Conservation (phyloP, 1,140 invertebrate genomes). For the Trissolcus basalis region DNA sequence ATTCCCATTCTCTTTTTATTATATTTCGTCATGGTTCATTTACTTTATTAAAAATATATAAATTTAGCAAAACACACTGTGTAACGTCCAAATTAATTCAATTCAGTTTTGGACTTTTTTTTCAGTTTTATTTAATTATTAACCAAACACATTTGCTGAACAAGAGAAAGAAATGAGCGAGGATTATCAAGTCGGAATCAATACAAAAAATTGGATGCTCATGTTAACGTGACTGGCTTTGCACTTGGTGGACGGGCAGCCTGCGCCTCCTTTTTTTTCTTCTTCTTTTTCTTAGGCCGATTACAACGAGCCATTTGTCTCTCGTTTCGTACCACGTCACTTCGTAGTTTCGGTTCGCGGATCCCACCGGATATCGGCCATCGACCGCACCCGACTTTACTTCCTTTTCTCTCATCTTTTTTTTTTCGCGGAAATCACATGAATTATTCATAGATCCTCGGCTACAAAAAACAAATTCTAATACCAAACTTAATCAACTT, state of each 20-base stretch:
- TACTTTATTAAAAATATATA: too few species aligned
- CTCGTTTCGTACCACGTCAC: slow-evolving; percentile 34
- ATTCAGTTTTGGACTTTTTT: too few species aligned
- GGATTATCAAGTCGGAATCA: slow-evolving; percentile 23
- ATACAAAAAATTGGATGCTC: slow-evolving; percentile 31
- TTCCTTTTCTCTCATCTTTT: slow-evolving; percentile 41
- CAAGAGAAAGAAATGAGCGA: not conserved
- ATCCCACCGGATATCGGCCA: slow-evolving; percentile 62
- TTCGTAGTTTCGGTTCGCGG: slow-evolving; percentile 60
- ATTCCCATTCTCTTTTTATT: slow-evolving; percentile 11
- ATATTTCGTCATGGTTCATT: too few species aligned
- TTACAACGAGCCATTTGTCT: slow-evolving; percentile 63
- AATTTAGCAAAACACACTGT: too few species aligned
- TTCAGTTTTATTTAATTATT: too few species aligned
- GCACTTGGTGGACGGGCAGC: slow-evolving; percentile 25
- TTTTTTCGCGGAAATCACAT: slow-evolving; percentile 41
- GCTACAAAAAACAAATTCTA: not conserved
- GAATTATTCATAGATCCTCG: slow-evolving; percentile 34
- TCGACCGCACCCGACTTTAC: slow-evolving; percentile 62
- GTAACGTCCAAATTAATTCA: too few species aligned
- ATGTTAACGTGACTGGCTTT: slow-evolving; percentile 28
- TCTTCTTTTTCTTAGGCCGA: slow-evolving; percentile 33
- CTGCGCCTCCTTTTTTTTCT: slow-evolving; percentile 22
- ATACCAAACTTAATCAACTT: slow-evolving; percentile 13
- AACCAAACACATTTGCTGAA: too few species aligned